phyloP scores from a whole-genome alignment of 2,888 invertebrate species.

The Erebia ligea region DNA sequence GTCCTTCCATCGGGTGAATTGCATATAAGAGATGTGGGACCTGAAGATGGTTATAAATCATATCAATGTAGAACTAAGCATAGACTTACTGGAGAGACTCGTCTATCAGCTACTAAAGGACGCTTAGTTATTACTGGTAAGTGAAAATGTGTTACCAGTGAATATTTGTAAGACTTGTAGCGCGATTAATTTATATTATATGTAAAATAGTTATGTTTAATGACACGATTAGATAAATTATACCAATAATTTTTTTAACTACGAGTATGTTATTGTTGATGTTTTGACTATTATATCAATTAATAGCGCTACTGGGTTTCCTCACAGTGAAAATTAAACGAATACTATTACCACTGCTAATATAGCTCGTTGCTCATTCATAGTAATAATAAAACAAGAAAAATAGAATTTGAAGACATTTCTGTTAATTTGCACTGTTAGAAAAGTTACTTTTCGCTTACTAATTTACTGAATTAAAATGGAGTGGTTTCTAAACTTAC shows the following conservation, averaged over 20 bases:
- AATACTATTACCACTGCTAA: not conserved
- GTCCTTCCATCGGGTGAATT: slow-evolving; percentile 97
- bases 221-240: not conserved
- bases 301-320: slow-evolving; percentile 36
- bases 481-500: slow-evolving; percentile 25
- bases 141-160: slow-evolving; percentile 54
- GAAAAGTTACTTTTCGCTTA: slow-evolving; percentile 9
- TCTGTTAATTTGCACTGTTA: slow-evolving; percentile 29
- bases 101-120: slow-evolving; percentile 96
- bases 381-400: not conserved
- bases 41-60: slow-evolving; percentile 96
- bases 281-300: slow-evolving; percentile 22
- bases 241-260: not conserved
- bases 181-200: slow-evolving; percentile 44
- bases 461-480: slow-evolving; percentile 5
- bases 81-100: slow-evolving; percentile 95
- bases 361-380: not conserved
- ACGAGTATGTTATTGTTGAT: no score
- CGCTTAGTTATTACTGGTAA: slow-evolving; percentile 97
- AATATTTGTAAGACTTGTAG: slow-evolving; percentile 27
- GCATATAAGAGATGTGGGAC: slow-evolving; percentile 97
- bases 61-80: slow-evolving; percentile 97
- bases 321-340: slow-evolving; percentile 32
- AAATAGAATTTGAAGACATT: not conserved
- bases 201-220: not conserved